Percentiles rank a stretch among this genome's conserved stretches.
phyloP scores from a whole-genome alignment of 2,888 invertebrate species.

The Harpalus rufipes region DNA sequence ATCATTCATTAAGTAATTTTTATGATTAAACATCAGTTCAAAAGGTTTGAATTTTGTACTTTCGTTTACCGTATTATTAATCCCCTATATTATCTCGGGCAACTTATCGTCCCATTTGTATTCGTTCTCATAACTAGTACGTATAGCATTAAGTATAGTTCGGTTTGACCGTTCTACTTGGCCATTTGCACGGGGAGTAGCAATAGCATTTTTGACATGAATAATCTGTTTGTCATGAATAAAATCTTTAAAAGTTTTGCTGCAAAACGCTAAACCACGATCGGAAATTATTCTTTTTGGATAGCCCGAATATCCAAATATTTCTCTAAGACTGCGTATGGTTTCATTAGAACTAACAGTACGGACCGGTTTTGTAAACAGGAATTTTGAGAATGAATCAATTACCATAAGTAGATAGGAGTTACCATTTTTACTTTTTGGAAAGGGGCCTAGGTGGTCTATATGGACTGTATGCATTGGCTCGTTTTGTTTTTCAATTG shows the following conservation, averaged over 20 bases:
- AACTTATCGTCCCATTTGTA: slow-evolving; percentile 23
- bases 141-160: slow-evolving; percentile 33
- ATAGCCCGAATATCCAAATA: slow-evolving; percentile 29
- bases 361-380: neutral
- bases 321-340: neutral
- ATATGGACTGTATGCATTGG: slow-evolving; percentile 70
- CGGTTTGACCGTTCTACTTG: slow-evolving; percentile 24
- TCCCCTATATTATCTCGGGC: slow-evolving; percentile 32
- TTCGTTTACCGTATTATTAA: neutral
- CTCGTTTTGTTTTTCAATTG: slow-evolving; percentile 22
- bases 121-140: slow-evolving; percentile 14
- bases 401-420: slow-evolving; percentile 24
- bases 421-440: slow-evolving; percentile 12
- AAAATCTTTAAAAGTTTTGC: slow-evolving; percentile 12
- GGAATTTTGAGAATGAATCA: slow-evolving; percentile 24
- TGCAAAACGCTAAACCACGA: slow-evolving; percentile 25
- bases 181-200: slow-evolving; percentile 17
- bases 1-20: slow-evolving; percentile 35
- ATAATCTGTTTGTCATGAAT: slow-evolving; percentile 16
- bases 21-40: slow-evolving; percentile 36
- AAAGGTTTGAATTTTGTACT: slow-evolving; percentile 38
- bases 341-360: slow-evolving; percentile 16
- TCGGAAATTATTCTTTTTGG: slow-evolving; percentile 36
- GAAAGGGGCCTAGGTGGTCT: slow-evolving; percentile 32
- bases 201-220: slow-evolving; percentile 3